Base-by-base conservation (phyloP, 1,140 invertebrate species). In the Eriosoma lanigerum region DNA sequence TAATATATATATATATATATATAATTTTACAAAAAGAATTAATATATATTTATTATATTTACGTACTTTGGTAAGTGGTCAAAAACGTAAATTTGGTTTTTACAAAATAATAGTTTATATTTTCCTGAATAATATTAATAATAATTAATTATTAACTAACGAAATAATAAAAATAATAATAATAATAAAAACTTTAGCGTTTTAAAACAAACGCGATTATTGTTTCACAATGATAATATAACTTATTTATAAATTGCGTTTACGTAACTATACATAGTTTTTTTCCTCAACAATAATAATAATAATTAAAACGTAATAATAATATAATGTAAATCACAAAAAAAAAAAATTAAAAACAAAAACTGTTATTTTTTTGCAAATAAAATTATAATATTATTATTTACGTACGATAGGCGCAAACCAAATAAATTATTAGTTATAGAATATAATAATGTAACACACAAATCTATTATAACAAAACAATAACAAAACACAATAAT, bases 391-490 rank as follows among this genome's bases (percentile, higher is more conserved):
- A n/a, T n/a, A n/a, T n/a, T n/a, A n/a, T n/a, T n/a, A n/a, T n/a
- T n/a, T 15, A 17, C 48, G 19, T 70, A 26, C 9, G 19, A n/a
- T n/a, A 48, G 19, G 29, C 52, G 72, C 54, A 73, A 76, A 58
- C 60, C 56, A 48, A 60, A 76, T 26, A 44, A 76, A 76, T 76
- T 58, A 58, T 68, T 48, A 46, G n/a, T n/a, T n/a, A n/a, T n/a
- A n/a, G n/a, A n/a, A n/a, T n/a, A n/a, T n/a, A n/a, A n/a, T 76
- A 60, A 58, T 15, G 73, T 58, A 58, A 60, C 54, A 76, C 44
- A 70, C 32, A 75, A 56, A 60, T 58, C 29, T 76, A 76, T 76
- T 58, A 76, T 44, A 78, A 44, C 32, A 81, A 81, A 81, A 75
- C 58, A 75, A 75, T 58, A 81, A 75, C 52, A 54, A 81, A 81